Conservation (phyloP, 2,888 invertebrate genomes). For the Dasypogon diadema region DNA sequence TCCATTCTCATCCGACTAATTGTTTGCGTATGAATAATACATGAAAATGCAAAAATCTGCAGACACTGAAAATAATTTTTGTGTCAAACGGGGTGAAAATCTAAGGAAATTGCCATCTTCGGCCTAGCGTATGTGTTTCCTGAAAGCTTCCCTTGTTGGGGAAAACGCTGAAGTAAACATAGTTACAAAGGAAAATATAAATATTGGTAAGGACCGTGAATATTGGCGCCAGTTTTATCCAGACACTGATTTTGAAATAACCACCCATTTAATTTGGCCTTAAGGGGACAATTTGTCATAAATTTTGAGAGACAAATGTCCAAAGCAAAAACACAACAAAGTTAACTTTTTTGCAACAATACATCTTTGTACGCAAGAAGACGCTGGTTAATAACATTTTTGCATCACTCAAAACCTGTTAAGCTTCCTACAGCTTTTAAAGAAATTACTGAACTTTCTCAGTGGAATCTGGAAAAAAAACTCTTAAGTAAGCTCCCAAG, state of each 20-base stretch:
- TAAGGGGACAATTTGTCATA: no score
- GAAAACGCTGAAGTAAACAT: no score
- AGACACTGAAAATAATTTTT: conserved; percentile 25
- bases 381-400: no score
- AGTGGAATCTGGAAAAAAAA: neutral
- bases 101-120: conserved; percentile 16
- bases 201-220: no score
- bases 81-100: conserved; percentile 37
- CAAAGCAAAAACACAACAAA: no score
- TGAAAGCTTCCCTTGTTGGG: neutral
- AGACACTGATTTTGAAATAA: no score
- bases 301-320: no score
- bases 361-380: no score
- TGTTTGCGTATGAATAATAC: conserved; percentile 49
- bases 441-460: neutral
- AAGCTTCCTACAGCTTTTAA: neutral
- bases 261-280: no score
- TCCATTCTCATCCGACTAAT: conserved; percentile 45
- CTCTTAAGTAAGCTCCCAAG: neutral
- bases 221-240: no score
- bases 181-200: no score
- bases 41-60: conserved; percentile 48
- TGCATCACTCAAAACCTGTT: neutral
- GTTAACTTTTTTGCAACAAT: no score
- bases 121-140: conserved; percentile 15